Percentiles rank a stretch among this genome's conserved stretches.
phyloP scores from a whole-genome alignment of 2,113 vertebrate genomes.

The Astatoreochromis straeleni region DNA sequence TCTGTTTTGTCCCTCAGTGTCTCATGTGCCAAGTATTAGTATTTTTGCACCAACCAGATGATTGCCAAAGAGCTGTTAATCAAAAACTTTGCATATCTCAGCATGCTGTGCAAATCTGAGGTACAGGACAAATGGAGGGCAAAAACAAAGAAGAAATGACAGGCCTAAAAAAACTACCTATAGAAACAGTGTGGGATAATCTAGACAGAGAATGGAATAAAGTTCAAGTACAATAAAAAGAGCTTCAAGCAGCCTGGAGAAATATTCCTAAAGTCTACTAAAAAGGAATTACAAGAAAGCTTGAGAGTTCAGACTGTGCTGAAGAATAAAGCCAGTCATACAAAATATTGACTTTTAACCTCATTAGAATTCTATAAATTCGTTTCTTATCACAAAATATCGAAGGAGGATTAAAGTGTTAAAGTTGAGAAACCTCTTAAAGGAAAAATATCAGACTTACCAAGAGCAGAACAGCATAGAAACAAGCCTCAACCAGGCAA shows the following conservation, averaged over 20 bases:
- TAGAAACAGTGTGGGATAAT: neutral
- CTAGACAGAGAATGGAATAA: neutral
- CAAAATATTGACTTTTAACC: neutral
- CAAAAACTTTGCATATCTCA: neutral
- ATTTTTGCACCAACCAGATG: neutral
- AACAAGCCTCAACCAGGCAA: neutral
- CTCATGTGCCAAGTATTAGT: fast-evolving
- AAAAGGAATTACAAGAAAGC: neutral
- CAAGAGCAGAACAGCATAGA: constrained; percentile 4
- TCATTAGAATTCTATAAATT: neutral
- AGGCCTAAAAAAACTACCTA: neutral
- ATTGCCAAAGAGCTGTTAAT: neutral
- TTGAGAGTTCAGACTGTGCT: neutral
- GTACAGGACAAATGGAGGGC: neutral
- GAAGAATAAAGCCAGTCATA: neutral
- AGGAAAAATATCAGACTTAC: constrained; percentile 16
- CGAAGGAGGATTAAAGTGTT: neutral
- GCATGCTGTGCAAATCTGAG: neutral
- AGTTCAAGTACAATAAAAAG: neutral
- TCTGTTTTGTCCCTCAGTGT: neutral
- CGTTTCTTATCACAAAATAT: neutral
- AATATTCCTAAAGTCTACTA: neutral
- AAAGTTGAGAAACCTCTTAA: neutral
- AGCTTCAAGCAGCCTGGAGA: neutral
- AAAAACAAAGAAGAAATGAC: neutral